Evolutionary conservation across 1,140 invertebrate species (phyloP), one percentile per base, ranked within the genome.

Genomic region (Drosophila burlai): DNA sequence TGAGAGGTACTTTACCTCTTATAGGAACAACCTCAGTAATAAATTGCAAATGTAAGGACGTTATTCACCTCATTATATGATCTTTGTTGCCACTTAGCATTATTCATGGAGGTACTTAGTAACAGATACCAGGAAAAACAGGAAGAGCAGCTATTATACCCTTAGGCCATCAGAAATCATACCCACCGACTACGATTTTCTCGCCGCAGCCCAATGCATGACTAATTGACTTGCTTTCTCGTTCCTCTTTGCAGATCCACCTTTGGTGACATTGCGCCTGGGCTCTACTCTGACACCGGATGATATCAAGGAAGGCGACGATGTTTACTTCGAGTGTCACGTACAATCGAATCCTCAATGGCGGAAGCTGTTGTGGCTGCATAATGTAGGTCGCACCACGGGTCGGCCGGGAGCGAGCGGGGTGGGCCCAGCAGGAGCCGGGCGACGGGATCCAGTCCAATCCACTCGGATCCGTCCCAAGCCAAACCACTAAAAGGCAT

Each of bases 321-420:
- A 98, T 93, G 97, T 98, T 47, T 98, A 98, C 94, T 98, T 98
- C 93, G 97, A 98, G 93, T 98, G 97, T 93, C 96, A 97, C 94
- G 97, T 98, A 69, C 95, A 95, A 83, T 97, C 97, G 61, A 98
- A 98, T 94, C 97, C 97, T 21, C 95, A 95, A 68, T 97, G 96
- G 93, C 95, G 96, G 76, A 96, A 97, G 90, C 96, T 98, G 54
- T 95, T 96, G 42, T 98, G 97, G 97, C 94, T 96, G 68, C 97
- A 97, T 93, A 96, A 97, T 86, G 96, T 97, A 93, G 96, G 96
- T 96, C 67, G 75, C 75, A 73, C 72, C 49, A 69, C 66, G 64
- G 49, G 65, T 55, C 40, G 80, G 58, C 61, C 24, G 61, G 64
- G 64, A 40, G 61, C 29, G 64, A 43, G 61, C n/a, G 49, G 31